Evolutionary conservation across 2,888 invertebrate species (phyloP).

Genomic region (Aproaerema taeniolella): DNA sequence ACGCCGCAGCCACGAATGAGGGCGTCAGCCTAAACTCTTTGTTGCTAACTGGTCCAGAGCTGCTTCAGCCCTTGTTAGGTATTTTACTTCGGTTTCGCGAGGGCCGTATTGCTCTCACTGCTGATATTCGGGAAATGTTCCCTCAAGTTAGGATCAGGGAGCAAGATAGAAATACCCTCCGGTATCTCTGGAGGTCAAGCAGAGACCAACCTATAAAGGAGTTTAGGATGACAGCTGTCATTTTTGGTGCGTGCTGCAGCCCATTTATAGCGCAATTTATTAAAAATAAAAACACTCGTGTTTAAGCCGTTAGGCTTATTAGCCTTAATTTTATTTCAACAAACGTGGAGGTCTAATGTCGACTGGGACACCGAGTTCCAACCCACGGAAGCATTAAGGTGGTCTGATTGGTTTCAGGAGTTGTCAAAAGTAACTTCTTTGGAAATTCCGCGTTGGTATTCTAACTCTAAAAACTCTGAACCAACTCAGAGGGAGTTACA

Average conservation of each 20-base stretch:
- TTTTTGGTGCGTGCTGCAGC: background rate
- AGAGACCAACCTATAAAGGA: background rate
- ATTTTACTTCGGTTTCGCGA: constrained; percentile 21
- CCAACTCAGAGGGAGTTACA: background rate
- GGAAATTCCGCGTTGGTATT: background rate
- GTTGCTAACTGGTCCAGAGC: constrained; percentile 28
- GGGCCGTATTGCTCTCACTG: background rate
- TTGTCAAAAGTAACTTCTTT: background rate
- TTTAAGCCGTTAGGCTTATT: background rate
- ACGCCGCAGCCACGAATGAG: constrained; percentile 26
- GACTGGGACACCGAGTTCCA: no score
- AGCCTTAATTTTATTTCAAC: background rate
- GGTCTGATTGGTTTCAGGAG: background rate
- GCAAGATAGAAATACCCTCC: background rate
- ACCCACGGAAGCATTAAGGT: background rate
- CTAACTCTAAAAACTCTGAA: background rate
- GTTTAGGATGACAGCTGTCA: background rate
- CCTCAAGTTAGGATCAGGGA: background rate
- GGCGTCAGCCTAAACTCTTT: constrained; percentile 26
- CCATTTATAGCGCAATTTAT: background rate
- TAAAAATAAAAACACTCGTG: background rate
- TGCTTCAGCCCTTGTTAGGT: constrained; percentile 25
- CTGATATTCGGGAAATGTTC: background rate
- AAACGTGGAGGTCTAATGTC: background rate
- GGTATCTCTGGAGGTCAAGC: background rate